Evolutionary conservation across 1,140 invertebrate species (phyloP).

Genomic region (Drosophila murphyi): DNA sequence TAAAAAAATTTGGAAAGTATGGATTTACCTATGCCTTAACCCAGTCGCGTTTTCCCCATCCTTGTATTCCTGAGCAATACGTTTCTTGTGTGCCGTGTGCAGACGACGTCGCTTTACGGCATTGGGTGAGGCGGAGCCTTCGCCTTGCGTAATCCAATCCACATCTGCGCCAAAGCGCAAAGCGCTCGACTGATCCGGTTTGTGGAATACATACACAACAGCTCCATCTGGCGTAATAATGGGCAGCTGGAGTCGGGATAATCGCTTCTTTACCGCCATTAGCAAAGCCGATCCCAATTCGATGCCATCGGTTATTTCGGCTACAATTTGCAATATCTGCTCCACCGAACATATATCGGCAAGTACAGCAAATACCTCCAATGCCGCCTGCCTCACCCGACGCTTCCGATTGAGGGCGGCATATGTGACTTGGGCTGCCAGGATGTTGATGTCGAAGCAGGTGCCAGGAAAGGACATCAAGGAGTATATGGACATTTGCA

Average conservation of each 20-base stretch:
- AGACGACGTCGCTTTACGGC: conserved; percentile 81
- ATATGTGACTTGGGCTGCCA: conserved; percentile 86
- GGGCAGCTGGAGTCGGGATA: conserved; percentile 88
- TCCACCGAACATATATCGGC: conserved; percentile 89
- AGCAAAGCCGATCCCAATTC: conserved; percentile 85
- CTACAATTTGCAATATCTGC: conserved; percentile 85
- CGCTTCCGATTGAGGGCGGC: conserved; percentile 89
- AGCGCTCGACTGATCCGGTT: conserved; percentile 27
- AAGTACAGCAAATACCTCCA: conserved; percentile 92
- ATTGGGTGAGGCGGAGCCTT: conserved; percentile 86
- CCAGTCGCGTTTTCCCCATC: conserved; percentile 15
- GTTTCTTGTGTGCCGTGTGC: conserved; percentile 36
- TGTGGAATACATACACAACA: conserved; percentile 88
- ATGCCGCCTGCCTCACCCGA: conserved; percentile 90
- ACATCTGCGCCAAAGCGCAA: conserved; percentile 86
- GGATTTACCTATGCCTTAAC: conserved; percentile 33
- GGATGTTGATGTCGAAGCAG: conserved; percentile 89
- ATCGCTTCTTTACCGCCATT: conserved; percentile 85
- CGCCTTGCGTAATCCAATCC: conserved; percentile 89
- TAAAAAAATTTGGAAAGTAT: background rate
- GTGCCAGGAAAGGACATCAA: conserved; percentile 92
- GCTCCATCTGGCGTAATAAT: conserved; percentile 88
- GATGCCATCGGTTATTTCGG: conserved; percentile 78
- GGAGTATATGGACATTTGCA: conserved; percentile 91
- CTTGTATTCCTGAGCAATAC: background rate